Evolutionary conservation across 2,888 invertebrate species (phyloP), one percentile per base, ranked within the genome.

Genomic region (Agrotis exclamationis): DNA sequence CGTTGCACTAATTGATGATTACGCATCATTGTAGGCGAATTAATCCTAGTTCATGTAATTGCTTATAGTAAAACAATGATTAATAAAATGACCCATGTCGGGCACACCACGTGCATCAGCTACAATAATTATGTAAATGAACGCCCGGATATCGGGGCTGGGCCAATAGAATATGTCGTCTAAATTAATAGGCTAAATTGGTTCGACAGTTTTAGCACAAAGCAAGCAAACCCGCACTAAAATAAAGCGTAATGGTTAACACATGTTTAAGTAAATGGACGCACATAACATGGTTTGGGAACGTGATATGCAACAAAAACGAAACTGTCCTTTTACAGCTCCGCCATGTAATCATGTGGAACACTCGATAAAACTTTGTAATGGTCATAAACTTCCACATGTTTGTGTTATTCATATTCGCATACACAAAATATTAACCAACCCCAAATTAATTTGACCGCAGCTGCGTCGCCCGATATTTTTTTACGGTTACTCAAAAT

Each of bases 41-140:
- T 39, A 67, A 48, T 54, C 16, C 9, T 11, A 62, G 18, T 50
- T 47, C 48, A 54, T 70, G n/a, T 74, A 47, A 75, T 77, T 60
- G 62, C 54, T 54, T 75, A 81, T 85, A 86, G 87, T 89, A 86
- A 90, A 91, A 90, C 87, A 90, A 87, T 88, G 87, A 91, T 91
- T 90, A 90, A 87, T 87, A 86, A 87, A 91, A 91, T 90, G 84
- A 86, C 85, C 77, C 85, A 83, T 79, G 86, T 77, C 74, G 78
- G 66, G 79, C 65, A 83, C 80, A 83, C 86, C 88, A 87, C 85
- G 82, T 79, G 74, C 82, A 77, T 87, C 86, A 89, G 81, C 89
- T 86, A 87, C 89, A 88, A 89, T 91, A 90, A 92, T 93, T 93
- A 93, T 93, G 93, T 88, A 93, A 93, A 93, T 93, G 85, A 87